Evolutionary conservation across 2,113 vertebrate species (phyloP).

Genomic region (Neopipo cinnamomea): DNA sequence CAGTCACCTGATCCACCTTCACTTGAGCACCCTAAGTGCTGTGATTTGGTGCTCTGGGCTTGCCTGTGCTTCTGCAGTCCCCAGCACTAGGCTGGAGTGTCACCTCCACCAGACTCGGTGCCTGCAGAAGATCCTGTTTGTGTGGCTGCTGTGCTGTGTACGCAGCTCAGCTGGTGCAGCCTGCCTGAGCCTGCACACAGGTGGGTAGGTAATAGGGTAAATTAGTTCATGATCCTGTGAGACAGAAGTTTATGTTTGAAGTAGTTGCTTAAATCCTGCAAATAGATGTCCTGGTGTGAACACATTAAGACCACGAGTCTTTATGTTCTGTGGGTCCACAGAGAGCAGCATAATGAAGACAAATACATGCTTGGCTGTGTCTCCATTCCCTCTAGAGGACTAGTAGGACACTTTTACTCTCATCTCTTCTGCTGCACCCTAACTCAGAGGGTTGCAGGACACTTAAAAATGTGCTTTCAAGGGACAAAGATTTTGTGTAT

Average conservation of each 20-base stretch:
- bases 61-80: background rate
- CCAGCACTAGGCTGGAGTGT: background rate
- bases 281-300: background rate
- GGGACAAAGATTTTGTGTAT: background rate
- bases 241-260: background rate
- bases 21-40: accelerated
- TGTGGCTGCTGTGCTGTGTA: background rate
- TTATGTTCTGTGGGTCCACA: background rate
- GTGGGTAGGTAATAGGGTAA: background rate
- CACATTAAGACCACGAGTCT: background rate
- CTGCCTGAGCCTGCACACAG: background rate
- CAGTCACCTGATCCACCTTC: no score
- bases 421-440: background rate
- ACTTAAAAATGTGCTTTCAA: background rate
- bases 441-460: background rate
- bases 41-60: accelerated
- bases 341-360: background rate
- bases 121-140: background rate
- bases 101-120: accelerated
- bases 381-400: background rate
- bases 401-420: background rate
- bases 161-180: background rate
- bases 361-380: background rate
- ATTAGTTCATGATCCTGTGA: background rate
- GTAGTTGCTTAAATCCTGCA: background rate